Evolutionary conservation across 2,888 invertebrate genomes (phyloP), one percentile per base, ranked within the genome.

Genomic region (Pristionchus mayeri): DNA sequence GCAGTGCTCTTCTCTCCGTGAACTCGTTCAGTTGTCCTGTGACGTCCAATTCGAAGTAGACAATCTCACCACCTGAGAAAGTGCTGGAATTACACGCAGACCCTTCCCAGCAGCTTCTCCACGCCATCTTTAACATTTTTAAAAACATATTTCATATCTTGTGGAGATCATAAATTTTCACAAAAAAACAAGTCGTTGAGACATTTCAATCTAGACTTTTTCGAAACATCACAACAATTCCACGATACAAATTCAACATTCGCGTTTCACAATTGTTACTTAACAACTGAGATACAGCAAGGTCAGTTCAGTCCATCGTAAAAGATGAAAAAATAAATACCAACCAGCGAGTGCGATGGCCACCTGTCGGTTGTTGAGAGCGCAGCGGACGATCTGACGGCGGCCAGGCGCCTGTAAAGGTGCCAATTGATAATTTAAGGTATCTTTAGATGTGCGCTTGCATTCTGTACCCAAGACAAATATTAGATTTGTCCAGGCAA

Each of bases 1-100:
- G 96, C 95, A 99, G 96, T 93, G 98, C 97, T 92, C 98, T 97
- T 16, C 98, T 95, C 93, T 98, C 98, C 13, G 97, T 98, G 93
- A 98, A 99, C 93, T 99, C 99, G 94, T 99, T 98, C 80, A 99
- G 94, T 93, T 98, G 97, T 0, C 98, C 98, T 89, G 97, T 97
- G 89, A 97, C 96, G 94, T 99, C 98, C 97, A 99, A 97, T 95
- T 99, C 98, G 93, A 99, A 99, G 94, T 98, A 99, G 67, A 99
- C 98, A 86, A 99, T 94, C 94, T 99, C 99, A 21, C 89, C 90
- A 1, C 71, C 71, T 71, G 71, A 2, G 37, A 67, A n/a, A n/a
- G n/a, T n/a, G n/a, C n/a, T n/a, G n/a, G n/a, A n/a, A n/a, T n/a
- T n/a, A n/a, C n/a, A n/a, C n/a, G n/a, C n/a, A n/a, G n/a, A n/a